Conservation (phyloP, 2,888 invertebrate genomes). For the Oscheius sp. region DNA sequence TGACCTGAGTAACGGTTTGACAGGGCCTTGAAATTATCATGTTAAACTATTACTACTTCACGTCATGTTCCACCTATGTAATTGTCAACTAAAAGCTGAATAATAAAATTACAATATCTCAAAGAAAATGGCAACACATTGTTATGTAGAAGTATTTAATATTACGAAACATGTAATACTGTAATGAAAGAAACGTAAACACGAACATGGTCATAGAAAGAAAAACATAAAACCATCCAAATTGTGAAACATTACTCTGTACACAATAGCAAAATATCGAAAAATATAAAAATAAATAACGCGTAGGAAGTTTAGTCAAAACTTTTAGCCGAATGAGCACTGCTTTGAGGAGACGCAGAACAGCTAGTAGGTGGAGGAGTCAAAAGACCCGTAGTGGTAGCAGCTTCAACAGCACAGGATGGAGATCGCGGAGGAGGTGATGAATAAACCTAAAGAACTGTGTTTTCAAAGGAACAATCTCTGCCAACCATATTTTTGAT, state of each 20-base stretch:
- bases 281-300: not conserved
- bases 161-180: conserved; percentile 10
- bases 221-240: conserved; percentile 1
- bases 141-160: no score
- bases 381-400: conserved; percentile 37
- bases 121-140: no score
- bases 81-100: no score
- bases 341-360: conserved; percentile 52
- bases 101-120: not conserved
- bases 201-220: conserved; percentile 1
- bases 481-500: not conserved
- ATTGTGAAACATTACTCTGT: conserved; percentile 7
- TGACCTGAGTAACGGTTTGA: no score
- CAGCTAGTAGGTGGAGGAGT: conserved; percentile 56
- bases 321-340: conserved; percentile 52
- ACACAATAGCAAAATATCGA: conserved; percentile 7
- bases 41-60: no score
- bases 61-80: no score
- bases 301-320: conserved; percentile 36
- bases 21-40: no score
- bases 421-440: conserved; percentile 50
- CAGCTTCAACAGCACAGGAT: conserved; percentile 49
- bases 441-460: conserved; percentile 39
- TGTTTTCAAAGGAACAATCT: not conserved
- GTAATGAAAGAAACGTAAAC: conserved; percentile 2